Base-by-base conservation (phyloP, 2,888 invertebrate species). In the Eupithecia subumbrata region DNA sequence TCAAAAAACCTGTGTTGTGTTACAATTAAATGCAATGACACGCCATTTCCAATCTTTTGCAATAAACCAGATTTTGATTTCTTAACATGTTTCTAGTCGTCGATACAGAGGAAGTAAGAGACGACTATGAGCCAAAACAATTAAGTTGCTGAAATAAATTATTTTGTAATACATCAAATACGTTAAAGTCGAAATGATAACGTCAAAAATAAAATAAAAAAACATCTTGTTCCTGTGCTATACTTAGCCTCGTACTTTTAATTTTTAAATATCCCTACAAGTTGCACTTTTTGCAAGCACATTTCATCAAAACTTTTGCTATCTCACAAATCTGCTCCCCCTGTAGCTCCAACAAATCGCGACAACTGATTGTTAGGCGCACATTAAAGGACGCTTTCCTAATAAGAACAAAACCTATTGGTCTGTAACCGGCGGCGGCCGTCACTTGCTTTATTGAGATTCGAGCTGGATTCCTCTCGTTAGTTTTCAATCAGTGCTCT, bases 311-410 rank as follows among this genome's bases (percentile, higher is more conserved):
- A 52, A 18, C n/a, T 22, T 2, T 14, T 5, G 60, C 30, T 1
- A 34, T 18, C 30, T 16, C 45, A n/a, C 30, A 67, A 72, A 76
- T 74, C 43, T 83, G 83, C 43, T 66, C 18, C 82, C 85, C 88
- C 74, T 89, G 85, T 87, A 78, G 87, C 82, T 11, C 72, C 69
- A 80, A 78, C 83, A 86, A 84, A 86, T 85, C 84, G 85, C 86
- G 85, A 84, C 85, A 86, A 88, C 83, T 85, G 86, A 89, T 88
- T 89, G 89, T 89, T 89, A 85, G 85, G 88, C 87, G 87, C 86
- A 88, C 86, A 86, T 86, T 87, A 87, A 87, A 84, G 81, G 86
- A 85, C 85, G 86, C 85, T 82, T 82, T 80, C 81, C 81, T 86
- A 91, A 91, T 86, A 90, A 85, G 84, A 88, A 84, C 86, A 90